Base-by-base conservation (phyloP, 2,113 vertebrate species). In the Halichoerus grypus region DNA sequence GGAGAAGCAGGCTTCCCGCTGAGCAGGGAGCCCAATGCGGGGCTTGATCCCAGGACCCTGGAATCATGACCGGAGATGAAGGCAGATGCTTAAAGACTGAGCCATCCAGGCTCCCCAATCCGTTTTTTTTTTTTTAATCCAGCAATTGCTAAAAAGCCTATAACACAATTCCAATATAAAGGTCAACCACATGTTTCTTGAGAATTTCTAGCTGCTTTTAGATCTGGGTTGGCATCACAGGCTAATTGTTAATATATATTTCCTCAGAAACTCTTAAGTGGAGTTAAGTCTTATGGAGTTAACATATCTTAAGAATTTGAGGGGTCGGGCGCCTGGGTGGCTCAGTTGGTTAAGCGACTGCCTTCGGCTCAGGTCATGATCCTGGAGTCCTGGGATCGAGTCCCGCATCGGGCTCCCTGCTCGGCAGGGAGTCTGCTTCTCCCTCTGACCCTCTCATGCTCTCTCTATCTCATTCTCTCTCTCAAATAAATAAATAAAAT, bases 281-380 rank as follows among this genome's bases (percentile, higher is more conserved):
- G 59, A 93, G 88, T 61, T 74, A 97, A 42, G 3, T 69, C 51
- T 74, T 36, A 46, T 5, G 65, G 84, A 97, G 69, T 26, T 88
- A 94, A 4, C 4, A 12, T 72, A 72, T 61, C 85, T 83, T 90
- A 91, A 95, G n/a, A 95, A 91, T 81, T 59, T 91, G 85, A 93
- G 28, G 61, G 13, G 22, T 92, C 36, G 36, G 36, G 36, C 36
- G 36, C 36, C 36, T 36, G 36, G 36, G 36, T 36, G 36, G 36
- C 36, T 36, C 36, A 36, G 36, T 36, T 36, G 36, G 36, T 36
- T 36, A 36, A 36, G 36, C 36, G 36, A 36, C 36, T 36, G 36
- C 36, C 36, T 36, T 36, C 36, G 36, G 36, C 36, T 36, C 36
- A 36, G 36, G 36, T 36, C 36, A 36, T 36, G 36, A 36, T 36